Evolutionary conservation across 1,140 invertebrate genomes (phyloP).

Genomic region (Drosophila asahinai): DNA sequence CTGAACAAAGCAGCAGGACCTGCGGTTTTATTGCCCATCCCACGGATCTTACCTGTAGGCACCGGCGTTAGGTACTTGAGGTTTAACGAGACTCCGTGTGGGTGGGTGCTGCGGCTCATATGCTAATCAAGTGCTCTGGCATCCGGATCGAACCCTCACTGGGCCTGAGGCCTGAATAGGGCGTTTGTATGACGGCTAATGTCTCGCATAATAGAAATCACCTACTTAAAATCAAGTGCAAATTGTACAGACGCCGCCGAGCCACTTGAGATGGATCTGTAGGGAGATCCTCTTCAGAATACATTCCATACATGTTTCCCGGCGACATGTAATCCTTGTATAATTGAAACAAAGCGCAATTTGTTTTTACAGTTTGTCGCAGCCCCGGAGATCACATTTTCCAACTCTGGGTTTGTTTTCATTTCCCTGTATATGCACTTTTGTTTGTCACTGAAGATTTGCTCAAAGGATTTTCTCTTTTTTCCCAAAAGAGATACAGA

Average conservation of each 20-base stretch:
- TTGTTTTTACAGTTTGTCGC: slow-evolving; percentile 83
- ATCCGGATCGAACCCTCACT: slow-evolving; percentile 8
- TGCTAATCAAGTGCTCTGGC: slow-evolving; percentile 74
- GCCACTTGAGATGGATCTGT: slow-evolving; percentile 60
- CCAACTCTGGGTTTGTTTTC: slow-evolving; percentile 69
- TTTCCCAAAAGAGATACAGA: neutral
- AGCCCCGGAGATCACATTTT: slow-evolving; percentile 78
- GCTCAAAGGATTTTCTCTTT: slow-evolving; percentile 70
- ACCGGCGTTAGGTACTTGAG: slow-evolving; percentile 82
- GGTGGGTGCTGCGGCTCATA: slow-evolving; percentile 46
- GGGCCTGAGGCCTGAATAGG: slow-evolving; percentile 75
- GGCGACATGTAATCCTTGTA: slow-evolving; percentile 73
- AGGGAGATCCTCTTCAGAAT: slow-evolving; percentile 9
- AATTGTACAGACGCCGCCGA: slow-evolving; percentile 66
- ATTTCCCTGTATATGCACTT: slow-evolving; percentile 54
- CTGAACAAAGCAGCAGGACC: slow-evolving; percentile 43
- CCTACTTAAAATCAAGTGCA: slow-evolving; percentile 83
- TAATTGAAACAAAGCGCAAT: slow-evolving; percentile 82
- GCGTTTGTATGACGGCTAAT: slow-evolving; percentile 83
- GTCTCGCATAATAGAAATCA: slow-evolving; percentile 84
- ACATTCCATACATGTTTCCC: slow-evolving; percentile 1
- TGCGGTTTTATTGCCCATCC: slow-evolving; percentile 75
- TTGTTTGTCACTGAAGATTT: slow-evolving; percentile 69
- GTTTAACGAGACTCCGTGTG: slow-evolving; percentile 61
- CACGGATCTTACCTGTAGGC: slow-evolving; percentile 49